Base-by-base conservation (phyloP, 2,113 vertebrate species). In the Colinus virginianus region DNA sequence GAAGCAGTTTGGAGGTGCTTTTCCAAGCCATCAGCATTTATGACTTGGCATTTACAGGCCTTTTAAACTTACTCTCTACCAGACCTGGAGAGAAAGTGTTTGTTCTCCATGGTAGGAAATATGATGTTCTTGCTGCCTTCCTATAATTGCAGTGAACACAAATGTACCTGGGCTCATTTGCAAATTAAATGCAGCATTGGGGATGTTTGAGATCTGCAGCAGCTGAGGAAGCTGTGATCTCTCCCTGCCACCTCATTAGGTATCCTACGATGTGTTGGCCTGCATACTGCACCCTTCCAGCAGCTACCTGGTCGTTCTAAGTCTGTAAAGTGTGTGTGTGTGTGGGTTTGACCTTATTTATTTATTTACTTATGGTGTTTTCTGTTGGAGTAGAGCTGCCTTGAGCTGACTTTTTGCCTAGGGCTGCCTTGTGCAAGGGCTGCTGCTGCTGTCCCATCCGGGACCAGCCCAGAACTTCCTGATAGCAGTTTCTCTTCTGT, bases 171-270 rank as follows among this genome's bases (percentile, higher is more conserved):
- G 76, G 56, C 76, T 90, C 21, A 5, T 90, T 93, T 92, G 51
- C 75, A 91, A 90, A 93, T 92, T 80, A 75, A 94, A 88, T 63
- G 68, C 62, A 83, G 76, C 51, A 55, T 66, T 93, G 78, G 90
- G 91, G 3, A 51, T 91, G 46, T 90, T 90, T 58, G 90, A 84
- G 69, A 89, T 82, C 90, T 61, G 43, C 45, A 86, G 76, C 85
- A 91, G 64, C 76, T 53, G 64, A 53, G 82, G 72, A 95, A 94
- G 69, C 76, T 90, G 79, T 45, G 87, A 78, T 86, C 61, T 87
- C 78, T 59, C 82, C 84, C 90, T 94, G 82, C 72, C 68, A 86
- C 62, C 56, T 88, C 36, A 16, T 34, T 90, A 67, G 48, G 56
- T 49, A 11, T 36, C 66, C 76, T 82, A 56, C 61, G 32, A 15